Evolutionary conservation across 1,140 invertebrate species (phyloP), one percentile per base, ranked within the genome.

Genomic region (Platyscapa corneri): DNA sequence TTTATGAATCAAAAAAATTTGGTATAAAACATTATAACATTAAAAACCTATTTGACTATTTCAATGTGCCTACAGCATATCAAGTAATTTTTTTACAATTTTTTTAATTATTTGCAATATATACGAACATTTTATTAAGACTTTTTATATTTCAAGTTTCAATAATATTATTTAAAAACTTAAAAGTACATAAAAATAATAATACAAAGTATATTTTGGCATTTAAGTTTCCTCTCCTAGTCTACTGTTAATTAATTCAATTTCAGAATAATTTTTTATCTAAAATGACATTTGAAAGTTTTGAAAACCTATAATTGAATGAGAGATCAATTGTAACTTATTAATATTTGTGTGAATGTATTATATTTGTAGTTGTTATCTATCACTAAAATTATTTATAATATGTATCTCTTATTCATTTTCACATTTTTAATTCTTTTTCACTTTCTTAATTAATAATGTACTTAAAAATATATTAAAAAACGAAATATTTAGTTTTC

Each of bases 121-220:
- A 53, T 76, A n/a, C 2, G 6, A 32, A 32, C 0, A 20, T 74
- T 74, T 27, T 37, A 30, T 74, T 7, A 42, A 39, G 18, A 39
- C 18, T 72, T 18, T 72, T 7, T 32, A 72, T 7, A 20, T 34
- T 70, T 70, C 7, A 34, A 18, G 10, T 70, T 70, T 10, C 2
- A 23, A 18, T 46, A 49, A 23, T 75, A 56, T n/a, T 37, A 32
- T 30, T 32, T 60, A 34, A 37, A 76, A 76, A 46, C n/a, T 78
- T 8, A 14, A 84, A 27, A 23, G 46, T n/a, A 67, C 60, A 78
- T 79, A 84, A 80, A 84, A 53, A 72, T 80, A 74, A 80, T 79
- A 84, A 70, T 79, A 80, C 34, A 80, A 84, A 85, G 74, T 85
- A 74, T 32, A 74, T 10, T 85, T 85, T 80, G 32, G 64, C 80